phyloP scores from a whole-genome alignment of 2,888 invertebrate genomes.

The Apodemia zela region DNA sequence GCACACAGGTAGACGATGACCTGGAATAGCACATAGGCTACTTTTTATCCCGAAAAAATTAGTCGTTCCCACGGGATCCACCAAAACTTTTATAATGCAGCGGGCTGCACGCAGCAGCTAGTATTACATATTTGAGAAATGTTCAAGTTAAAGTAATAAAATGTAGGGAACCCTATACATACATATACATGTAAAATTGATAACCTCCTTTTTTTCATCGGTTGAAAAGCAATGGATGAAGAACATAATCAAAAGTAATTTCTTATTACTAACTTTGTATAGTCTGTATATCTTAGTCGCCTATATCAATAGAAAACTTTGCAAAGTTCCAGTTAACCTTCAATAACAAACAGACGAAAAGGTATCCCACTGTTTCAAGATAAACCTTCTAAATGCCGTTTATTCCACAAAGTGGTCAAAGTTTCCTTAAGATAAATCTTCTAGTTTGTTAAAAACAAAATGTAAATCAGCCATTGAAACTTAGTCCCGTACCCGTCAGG shows the following conservation, averaged over 20 bases:
- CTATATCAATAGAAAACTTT: conserved; percentile 1
- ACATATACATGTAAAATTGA: too few relatives aligned
- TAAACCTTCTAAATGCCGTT: conserved; percentile 17
- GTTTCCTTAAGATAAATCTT: conserved; percentile 11
- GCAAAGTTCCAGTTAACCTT: not conserved
- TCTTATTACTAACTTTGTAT: not conserved
- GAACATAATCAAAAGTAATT: not conserved
- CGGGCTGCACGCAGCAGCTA: too few relatives aligned
- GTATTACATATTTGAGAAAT: too few relatives aligned
- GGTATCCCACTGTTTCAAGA: not conserved
- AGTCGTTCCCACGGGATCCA: too few relatives aligned
- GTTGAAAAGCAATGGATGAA: not conserved
- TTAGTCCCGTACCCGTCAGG: conserved; percentile 27
- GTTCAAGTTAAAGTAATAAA: too few relatives aligned
- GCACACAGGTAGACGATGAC: too few relatives aligned
- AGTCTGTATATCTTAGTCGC: not conserved
- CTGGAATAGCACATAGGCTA: too few relatives aligned
- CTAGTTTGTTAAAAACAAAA: conserved; percentile 24
- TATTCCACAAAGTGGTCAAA: conserved; percentile 25
- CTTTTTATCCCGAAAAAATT: too few relatives aligned
- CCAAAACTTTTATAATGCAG: too few relatives aligned
- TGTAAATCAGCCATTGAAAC: conserved; percentile 31
- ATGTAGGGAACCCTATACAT: too few relatives aligned
- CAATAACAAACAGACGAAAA: conserved; percentile 6
- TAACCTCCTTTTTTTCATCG: too few relatives aligned